Conservation (phyloP, 1,140 invertebrate species). For the Bombyx mandarina region DNA sequence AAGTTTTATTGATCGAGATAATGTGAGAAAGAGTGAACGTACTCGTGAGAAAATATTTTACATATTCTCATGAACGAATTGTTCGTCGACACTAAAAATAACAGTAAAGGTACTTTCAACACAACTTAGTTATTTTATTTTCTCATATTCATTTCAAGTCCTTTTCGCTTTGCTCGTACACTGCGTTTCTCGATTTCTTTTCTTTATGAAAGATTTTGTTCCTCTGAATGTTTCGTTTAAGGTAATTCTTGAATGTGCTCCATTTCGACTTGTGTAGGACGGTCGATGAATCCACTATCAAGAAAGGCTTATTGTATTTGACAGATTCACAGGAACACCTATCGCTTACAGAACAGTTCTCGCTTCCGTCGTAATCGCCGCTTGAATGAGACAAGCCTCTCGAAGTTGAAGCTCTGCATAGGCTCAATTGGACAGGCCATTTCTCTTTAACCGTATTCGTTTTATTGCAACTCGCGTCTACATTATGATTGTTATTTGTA, state of each 20-base stretch:
- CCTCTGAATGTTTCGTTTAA: slow-evolving; percentile 18
- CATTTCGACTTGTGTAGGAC: slow-evolving; percentile 33
- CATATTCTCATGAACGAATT: slow-evolving; percentile 1
- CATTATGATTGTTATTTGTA: no score
- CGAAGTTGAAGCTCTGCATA: slow-evolving; percentile 32
- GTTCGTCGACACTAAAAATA: no score
- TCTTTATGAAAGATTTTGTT: slow-evolving; percentile 2
- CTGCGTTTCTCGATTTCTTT: not conserved
- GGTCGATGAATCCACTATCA: slow-evolving; percentile 30
- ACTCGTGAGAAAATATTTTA: slow-evolving; percentile 5
- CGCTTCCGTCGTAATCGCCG: slow-evolving; percentile 28
- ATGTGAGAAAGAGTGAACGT: not conserved
- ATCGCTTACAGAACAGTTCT: slow-evolving; percentile 22
- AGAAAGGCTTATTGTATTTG: slow-evolving; percentile 21
- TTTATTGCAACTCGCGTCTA: no score
- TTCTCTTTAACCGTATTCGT: slow-evolving; percentile 10
- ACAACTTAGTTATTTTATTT: not conserved
- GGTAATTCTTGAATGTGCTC: slow-evolving; percentile 28
- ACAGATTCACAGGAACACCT: slow-evolving; percentile 27
- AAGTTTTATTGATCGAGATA: no score
- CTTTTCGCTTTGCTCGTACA: no score
- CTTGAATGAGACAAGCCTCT: slow-evolving; percentile 28
- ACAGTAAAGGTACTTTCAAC: not conserved
- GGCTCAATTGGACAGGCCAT: slow-evolving; percentile 18
- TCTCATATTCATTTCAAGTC: not conserved